Conservation (phyloP, 2,797 vertebrate genomes). For the Percopsis omiscomaycus region DNA sequence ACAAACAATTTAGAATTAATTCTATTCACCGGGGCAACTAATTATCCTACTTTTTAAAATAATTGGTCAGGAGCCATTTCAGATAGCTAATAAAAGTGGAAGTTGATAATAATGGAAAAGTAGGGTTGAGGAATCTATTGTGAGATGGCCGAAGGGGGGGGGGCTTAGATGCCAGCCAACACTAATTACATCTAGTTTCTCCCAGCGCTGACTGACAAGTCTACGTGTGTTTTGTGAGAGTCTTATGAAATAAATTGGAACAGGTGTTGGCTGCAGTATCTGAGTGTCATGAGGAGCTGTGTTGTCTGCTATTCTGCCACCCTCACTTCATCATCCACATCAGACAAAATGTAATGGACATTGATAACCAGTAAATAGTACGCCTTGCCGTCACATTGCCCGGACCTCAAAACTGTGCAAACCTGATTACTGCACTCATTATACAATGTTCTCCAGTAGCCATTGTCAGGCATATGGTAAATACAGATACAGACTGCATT, state of each 20-base stretch:
- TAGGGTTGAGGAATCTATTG: conserved; percentile 23
- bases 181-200: conserved; percentile 62
- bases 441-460: not conserved
- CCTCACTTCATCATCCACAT: conserved; percentile 16
- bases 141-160: not conserved
- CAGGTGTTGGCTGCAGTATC: conserved; percentile 43
- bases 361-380: conserved; percentile 1
- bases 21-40: conserved; percentile 39
- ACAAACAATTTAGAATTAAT: conserved; percentile 35
- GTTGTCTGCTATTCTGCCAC: conserved; percentile 15
- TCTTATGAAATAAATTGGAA: conserved; percentile 47
- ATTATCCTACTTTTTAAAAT: conserved; percentile 55
- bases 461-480: not conserved
- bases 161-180: conserved; percentile 36
- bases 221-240: conserved; percentile 14
- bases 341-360: conserved; percentile 15
- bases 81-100: conserved; percentile 59
- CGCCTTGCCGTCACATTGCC: not conserved
- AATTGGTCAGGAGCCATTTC: conserved; percentile 59
- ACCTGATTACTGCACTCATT: conserved; percentile 4
- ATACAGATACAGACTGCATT: not conserved
- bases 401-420: conserved; percentile 1
- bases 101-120: conserved; percentile 54
- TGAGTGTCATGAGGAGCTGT: conserved; percentile 15
- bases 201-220: conserved; percentile 46